phyloP scores from a whole-genome alignment of 2,113 vertebrate genomes.

The Glaucomys volans region DNA sequence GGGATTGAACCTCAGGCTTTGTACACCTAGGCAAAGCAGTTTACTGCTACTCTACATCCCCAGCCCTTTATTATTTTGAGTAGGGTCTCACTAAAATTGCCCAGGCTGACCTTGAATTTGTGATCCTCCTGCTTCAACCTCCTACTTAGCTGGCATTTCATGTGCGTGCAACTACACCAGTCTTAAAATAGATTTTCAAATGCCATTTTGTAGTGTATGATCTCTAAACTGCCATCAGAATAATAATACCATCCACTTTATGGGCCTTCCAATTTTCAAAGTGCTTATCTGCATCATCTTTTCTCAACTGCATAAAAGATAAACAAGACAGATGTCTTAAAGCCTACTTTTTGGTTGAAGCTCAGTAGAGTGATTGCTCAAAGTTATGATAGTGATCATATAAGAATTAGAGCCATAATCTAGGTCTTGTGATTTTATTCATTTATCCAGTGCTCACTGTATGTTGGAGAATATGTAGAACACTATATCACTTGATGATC shows the following conservation, averaged over 20 bases:
- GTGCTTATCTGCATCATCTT: slow-evolving; percentile 23
- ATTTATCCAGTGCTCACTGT: slow-evolving; percentile 12
- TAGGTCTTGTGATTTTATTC: not conserved
- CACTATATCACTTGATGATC: slow-evolving; percentile 12
- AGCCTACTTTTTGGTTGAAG: not conserved
- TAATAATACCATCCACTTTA: not conserved
- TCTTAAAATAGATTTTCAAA: not conserved
- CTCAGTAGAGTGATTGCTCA: slow-evolving; percentile 7
- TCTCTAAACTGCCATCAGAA: not conserved
- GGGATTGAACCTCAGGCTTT: not conserved
- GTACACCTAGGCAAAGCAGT: not conserved
- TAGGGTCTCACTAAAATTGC: too few species aligned
- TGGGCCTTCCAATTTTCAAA: not conserved
- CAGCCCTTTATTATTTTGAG: not conserved
- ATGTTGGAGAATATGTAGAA: not conserved
- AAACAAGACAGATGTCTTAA: not conserved
- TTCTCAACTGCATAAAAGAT: not conserved
- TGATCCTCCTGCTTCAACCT: not conserved
- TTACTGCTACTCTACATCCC: not conserved
- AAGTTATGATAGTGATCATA: not conserved
- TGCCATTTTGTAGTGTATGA: slow-evolving; percentile 14
- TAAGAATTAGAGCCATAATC: not conserved
- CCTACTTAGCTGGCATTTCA: not conserved
- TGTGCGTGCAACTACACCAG: not conserved
- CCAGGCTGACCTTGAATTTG: not conserved